Base-by-base conservation (phyloP, 2,113 vertebrate genomes). In the Pseudonaja textilis region DNA sequence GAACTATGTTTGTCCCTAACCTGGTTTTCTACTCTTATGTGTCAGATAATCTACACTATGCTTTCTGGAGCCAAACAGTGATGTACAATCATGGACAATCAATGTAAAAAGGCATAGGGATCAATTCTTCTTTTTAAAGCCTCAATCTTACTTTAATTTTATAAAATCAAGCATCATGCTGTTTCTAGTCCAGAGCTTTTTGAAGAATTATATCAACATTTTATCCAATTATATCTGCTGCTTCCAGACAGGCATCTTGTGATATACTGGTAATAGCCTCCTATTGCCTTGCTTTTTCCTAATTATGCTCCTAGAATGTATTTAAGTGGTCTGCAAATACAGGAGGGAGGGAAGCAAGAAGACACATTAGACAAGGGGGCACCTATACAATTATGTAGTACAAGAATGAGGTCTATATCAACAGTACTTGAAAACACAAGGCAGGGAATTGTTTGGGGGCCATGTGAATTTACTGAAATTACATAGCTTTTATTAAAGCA, bases 381-480 rank as follows among this genome's bases (percentile, higher is more conserved):
- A 81, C 18, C 34, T 81, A 9, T 6, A 42, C 9, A 81, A 81
- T 81, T 42, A 34, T 22, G 34, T 9, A 42, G 74, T 34, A 42
- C 34, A 81, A 81, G 74, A 42, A 81, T 22, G 22, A 42, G 34
- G 18, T 14, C 1, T 42, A 5, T 5, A 89, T 89, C 34, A 61
- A 10, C 74, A 22, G 74, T 81, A 22, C 12, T 45, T 52, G 18
- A 16, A 87, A 90, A 20, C 9, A 47, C 16, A 55, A 16, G 5
- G 34, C 50, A 87, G 25, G 85, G 57, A 90, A 90, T 87, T 87
- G 16, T 47, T 23, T 45, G 89, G 34, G 9, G 5, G 23, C 22
- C 86, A 34, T 50, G n/a, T 86, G 55, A 86, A 90, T 93, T 86
- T 90, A 90, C 29, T 87, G 47, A 45, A 93, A 55, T 55, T 5